Evolutionary conservation across 2,888 invertebrate genomes (phyloP), one percentile per base, ranked within the genome.

Genomic region (Eristalinus sepulchralis): DNA sequence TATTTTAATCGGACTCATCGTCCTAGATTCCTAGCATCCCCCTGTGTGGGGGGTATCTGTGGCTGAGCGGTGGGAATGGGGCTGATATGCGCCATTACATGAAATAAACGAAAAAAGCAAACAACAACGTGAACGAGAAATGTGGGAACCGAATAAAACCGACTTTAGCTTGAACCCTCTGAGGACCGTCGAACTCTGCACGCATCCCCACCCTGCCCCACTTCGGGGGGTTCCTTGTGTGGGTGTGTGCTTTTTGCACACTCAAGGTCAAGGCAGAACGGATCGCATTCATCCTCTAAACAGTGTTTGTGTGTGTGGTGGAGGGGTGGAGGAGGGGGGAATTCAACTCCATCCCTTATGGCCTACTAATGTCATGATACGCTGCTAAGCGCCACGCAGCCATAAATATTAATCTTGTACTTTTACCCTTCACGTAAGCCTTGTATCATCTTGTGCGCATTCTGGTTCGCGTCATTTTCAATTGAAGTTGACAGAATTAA

Each of bases 341-440:
- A n/a, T n/a, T n/a, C n/a, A n/a, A n/a, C n/a, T n/a, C n/a, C 63
- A 1, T 68, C n/a, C 63, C 68, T 78, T 79, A 36, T 75, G 68
- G 73, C 73, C 83, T 79, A 83, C 79, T 83, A 79, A 79, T 83
- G 79, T 63, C 72, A 78, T 78, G 70, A 70, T 66, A 77, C 62
- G 72, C 72, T 73, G 73, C 68, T 57, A 73, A 78, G 78, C 59
- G 71, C 66, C 66, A 82, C 71, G 71, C 64, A 13, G 70, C 33
- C 64, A 75, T 79, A 83, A 79, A 83, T 83, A 79, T 83, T 75
- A 83, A 79, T 78, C 68, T 72, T 70, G 72, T 59, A 34, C 72
- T 77, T 47, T 22, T 72, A 53, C 63, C 72, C 63, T 73, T 78
- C 34, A 63, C 33, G 67, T 77, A 39, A 62, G 72, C 53, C 63